A percentile compares a stretch with the other conserved stretches of the same genome.
These are phyloP conservation scores for Motacilla alba DNA, from an alignment of 2,113 vertebrate species.

Conservation along the genomic window DNA sequence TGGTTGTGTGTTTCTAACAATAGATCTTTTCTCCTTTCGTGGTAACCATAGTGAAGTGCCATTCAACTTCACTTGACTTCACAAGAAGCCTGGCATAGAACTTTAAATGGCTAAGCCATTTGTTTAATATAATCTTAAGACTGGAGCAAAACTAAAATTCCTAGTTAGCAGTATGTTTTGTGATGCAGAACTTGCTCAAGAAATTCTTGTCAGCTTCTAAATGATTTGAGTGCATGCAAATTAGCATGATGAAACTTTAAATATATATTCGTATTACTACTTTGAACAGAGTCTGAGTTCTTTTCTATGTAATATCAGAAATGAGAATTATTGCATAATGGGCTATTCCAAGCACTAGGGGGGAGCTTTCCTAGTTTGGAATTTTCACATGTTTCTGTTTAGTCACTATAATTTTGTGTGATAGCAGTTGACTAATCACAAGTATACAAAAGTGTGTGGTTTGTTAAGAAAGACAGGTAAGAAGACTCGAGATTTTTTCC, in stretches of 20 bases:
- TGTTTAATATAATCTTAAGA: background rate
- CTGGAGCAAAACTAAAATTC: background rate
- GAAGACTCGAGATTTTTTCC: background rate
- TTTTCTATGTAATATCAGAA: background rate
- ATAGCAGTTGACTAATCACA: background rate
- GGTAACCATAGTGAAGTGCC: conserved; percentile 34
- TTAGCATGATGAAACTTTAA: background rate
- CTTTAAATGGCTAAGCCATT: background rate
- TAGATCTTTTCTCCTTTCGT: background rate
- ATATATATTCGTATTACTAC: background rate
- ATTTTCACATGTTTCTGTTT: background rate
- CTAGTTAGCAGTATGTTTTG: background rate
- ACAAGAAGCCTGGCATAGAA: background rate
- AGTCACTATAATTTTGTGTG: background rate
- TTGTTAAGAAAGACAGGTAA: background rate
- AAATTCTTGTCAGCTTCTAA: background rate
- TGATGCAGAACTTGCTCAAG: background rate
- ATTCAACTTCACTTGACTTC: conserved; percentile 27
- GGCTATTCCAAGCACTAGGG: background rate
- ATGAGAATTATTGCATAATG: background rate
- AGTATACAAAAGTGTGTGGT: background rate
- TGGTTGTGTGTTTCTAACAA: conserved; percentile 28
- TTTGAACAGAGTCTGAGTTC: background rate
- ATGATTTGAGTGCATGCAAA: background rate
- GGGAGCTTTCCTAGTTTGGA: background rate